Evolutionary conservation across 1,140 invertebrate genomes (phyloP), one percentile per base, ranked within the genome.

Genomic region (Scaptomyza pallida): DNA sequence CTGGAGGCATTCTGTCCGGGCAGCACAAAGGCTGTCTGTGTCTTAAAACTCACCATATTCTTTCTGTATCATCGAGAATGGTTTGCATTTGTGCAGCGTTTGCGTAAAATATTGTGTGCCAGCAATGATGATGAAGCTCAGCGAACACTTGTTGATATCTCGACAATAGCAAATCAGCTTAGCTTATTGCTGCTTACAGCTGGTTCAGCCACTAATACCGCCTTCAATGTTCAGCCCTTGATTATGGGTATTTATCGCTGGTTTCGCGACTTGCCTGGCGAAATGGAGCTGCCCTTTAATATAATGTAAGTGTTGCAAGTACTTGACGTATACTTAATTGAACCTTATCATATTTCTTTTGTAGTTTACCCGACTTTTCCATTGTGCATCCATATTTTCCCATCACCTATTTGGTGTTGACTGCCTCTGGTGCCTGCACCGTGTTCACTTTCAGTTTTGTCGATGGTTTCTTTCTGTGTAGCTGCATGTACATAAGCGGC

Each of bases 1-100:
- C 57, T 90, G 19, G 89, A 90, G 56, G 89, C 89, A 19, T 90
- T 90, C 50, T 90, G 89, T 70, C 89, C 89, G 10, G 89, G 89
- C 23, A 76, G 75, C 62, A 90, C 89, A 33, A 90, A 90, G 55
- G 75, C 77, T 5, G 75, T 90, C 2, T 89, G 69, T 26, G 69
- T 90, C 4, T 50, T 90, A 12, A 90, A 90, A 52, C 60, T 90
- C 55, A 63, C 33, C 21, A 71, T 80, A 19, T 90, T 90, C 62
- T 81, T 90, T 51, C 30, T 72, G 17, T 50, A 79, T 37, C 72
- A 73, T 48, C 68, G 74, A 0, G 55, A 69, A 13, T 89, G 81
- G 85, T 68, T 62, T 5, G 43, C 17, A 3, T 50, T 85, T 16
- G 37, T 79, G 6, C 48, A 80, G 21, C 72, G 79, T 3, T 13